Evolutionary conservation across 1,140 invertebrate genomes (phyloP).

Genomic region (Babylonia areolata): DNA sequence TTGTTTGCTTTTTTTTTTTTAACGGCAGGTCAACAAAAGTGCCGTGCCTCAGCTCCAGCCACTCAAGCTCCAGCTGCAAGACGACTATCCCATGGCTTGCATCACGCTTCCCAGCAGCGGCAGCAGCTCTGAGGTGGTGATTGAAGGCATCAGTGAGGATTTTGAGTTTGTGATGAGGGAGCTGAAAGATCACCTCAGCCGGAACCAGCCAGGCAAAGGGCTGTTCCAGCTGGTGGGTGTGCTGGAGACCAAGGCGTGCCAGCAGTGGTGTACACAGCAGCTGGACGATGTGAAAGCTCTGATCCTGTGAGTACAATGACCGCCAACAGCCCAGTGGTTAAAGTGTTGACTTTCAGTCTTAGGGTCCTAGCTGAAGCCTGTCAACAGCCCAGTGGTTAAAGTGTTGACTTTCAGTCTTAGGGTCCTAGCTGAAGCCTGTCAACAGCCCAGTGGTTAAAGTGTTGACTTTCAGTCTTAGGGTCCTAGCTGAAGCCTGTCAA

Average conservation of each 20-base stretch:
- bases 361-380: no score
- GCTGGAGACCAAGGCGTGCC: neutral
- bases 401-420: no score
- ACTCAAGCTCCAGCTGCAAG: conserved; percentile 10
- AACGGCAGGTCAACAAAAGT: neutral
- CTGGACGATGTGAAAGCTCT: neutral
- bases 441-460: no score
- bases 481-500: no score
- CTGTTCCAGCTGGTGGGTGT: neutral
- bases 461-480: no score
- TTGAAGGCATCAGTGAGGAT: conserved; percentile 4
- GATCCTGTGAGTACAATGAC: conserved; percentile 17
- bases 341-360: no score
- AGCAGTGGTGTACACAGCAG: neutral
- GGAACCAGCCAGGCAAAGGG: neutral
- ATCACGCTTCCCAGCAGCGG: neutral
- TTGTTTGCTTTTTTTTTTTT: neutral
- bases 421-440: no score
- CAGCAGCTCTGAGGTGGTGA: neutral
- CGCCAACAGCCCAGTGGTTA: neutral
- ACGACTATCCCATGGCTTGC: neutral
- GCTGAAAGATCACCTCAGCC: neutral
- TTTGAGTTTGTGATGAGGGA: neutral
- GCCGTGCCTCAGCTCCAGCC: neutral
- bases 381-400: no score